Evolutionary conservation across 2,113 vertebrate species (phyloP), one percentile per base, ranked within the genome.

Genomic region (rat (Rattus norvegicus)): DNA sequence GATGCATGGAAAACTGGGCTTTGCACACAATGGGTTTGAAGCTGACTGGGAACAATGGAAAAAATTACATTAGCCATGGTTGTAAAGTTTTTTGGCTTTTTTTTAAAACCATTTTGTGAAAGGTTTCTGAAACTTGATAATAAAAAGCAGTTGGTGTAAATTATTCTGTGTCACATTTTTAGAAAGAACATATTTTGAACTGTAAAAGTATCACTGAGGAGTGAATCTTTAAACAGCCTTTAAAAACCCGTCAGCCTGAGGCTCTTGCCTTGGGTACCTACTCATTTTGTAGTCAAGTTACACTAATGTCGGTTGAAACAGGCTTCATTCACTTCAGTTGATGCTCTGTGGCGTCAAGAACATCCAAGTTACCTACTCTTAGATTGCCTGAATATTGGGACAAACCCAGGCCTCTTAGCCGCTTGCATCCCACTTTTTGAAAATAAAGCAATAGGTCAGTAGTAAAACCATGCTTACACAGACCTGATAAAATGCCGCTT

Each of bases 1-100:
- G 99, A 98, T 99, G 99, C 99, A 99, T 99, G 99, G 99, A 98
- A 98, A 97, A 98, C 98, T 97, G 98, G 98, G 98, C 98, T 98
- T 98, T 98, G 98, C 98, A 98, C 98, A 98, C 97, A 97, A 86
- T 97, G 98, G 98, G 98, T 98, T 98, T 98, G 98, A 98, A 98
- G 98, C 98, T 97, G 98, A 98, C 97, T 97, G 98, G 98, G 98
- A 98, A 98, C 98, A 98, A 98, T 98, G 98, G 98, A 96, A 98
- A 93, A 96, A 97, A 97, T 84, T 96, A 96, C 98, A 98, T 97
- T 98, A 98, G 98, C 98, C 98, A 97, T 98, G 98, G 97, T 98
- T 98, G 98, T 98, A 98, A 98, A 97, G 97, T 96, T 93, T 77
- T 92, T 85, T 59, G 47, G 76, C 49, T 75, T 20, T 75, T 94